A percentile compares a stretch with the other conserved stretches of the same genome.
Conservation (phyloP, 1,140 invertebrate species). For the Trialeurodes vaporariorum region DNA sequence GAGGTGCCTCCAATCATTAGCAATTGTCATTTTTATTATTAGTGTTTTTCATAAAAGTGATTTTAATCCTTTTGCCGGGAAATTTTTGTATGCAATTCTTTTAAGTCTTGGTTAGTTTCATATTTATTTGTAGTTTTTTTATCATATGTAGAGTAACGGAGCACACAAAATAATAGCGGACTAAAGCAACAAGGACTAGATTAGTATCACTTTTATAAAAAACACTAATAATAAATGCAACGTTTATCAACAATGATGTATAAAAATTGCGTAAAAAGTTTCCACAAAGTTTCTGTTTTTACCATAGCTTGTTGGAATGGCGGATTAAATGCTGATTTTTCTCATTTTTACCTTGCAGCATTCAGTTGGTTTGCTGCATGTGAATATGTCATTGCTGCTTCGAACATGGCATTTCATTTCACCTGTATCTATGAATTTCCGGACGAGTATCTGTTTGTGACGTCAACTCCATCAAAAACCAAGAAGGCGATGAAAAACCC, state of each 20-base stretch:
- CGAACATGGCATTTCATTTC: conserved; percentile 85
- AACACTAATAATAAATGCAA: background rate
- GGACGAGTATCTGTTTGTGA: conserved; percentile 61
- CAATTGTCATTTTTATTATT: too few species aligned
- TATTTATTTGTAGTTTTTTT: too few species aligned
- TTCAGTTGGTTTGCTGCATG: conserved; percentile 89
- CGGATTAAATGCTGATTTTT: conserved; percentile 7
- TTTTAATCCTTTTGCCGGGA: too few species aligned
- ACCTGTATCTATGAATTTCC: conserved; percentile 78
- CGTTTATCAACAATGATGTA: background rate
- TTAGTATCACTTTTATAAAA: background rate
- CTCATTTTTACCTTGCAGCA: conserved; percentile 51
- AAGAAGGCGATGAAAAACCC: conserved; percentile 1
- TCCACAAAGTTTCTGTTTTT: too few species aligned
- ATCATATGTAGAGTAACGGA: too few species aligned
- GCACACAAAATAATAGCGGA: too few species aligned
- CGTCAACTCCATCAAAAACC: conserved; percentile 36
- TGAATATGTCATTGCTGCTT: conserved; percentile 78
- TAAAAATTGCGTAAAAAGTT: background rate
- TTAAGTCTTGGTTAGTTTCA: too few species aligned
- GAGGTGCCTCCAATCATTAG: too few species aligned
- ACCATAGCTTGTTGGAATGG: too few species aligned
- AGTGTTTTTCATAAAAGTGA: too few species aligned
- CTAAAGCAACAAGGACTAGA: too few species aligned
- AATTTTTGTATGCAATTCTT: too few species aligned